Conservation (phyloP, 2,797 vertebrate species). For the Coracias cyanogaster region DNA sequence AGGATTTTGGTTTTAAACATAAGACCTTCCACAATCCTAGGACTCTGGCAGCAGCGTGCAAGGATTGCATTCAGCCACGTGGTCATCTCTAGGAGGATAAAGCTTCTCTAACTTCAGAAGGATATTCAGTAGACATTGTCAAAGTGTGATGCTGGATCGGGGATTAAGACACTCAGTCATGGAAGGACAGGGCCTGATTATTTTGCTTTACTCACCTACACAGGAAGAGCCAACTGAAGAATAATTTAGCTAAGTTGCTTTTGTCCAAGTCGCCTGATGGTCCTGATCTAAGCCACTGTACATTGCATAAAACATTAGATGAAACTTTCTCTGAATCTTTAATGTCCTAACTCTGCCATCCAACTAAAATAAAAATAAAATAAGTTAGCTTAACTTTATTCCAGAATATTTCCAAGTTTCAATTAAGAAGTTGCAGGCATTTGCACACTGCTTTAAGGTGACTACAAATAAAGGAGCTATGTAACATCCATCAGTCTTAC, state of each 20-base stretch:
- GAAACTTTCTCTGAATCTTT: neutral
- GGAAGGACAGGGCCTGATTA: neutral
- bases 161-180: neutral
- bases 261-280: neutral
- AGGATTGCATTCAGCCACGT: neutral
- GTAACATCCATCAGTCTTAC: neutral
- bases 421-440: neutral
- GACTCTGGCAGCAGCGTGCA: neutral
- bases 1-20: neutral
- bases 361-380: neutral
- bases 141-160: neutral
- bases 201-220: neutral
- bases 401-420: neutral
- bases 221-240: neutral
- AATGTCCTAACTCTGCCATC: fast-evolving
- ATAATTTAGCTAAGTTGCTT: neutral
- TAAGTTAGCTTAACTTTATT: neutral
- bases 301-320: neutral
- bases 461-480: neutral
- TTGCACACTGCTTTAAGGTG: neutral
- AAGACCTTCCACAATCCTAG: neutral
- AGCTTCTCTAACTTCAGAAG: neutral
- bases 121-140: neutral
- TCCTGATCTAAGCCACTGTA: neutral
- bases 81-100: neutral